Conservation (phyloP, 2,113 vertebrate genomes). For the Podarcis raffonei region DNA sequence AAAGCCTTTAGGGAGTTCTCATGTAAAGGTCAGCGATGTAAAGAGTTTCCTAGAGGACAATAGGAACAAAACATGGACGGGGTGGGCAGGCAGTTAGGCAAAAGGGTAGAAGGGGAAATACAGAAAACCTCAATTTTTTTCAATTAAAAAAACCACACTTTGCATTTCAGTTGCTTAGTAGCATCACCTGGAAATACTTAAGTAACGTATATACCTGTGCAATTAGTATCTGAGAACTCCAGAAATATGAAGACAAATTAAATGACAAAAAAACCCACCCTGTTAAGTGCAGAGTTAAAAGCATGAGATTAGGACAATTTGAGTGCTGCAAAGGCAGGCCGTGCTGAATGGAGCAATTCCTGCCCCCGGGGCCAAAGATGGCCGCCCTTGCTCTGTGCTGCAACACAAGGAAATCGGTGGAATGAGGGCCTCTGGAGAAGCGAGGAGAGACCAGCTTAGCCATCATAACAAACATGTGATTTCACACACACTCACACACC, state of each 20-base stretch:
- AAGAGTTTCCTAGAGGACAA: neutral
- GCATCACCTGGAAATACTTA: neutral
- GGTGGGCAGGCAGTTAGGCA: neutral
- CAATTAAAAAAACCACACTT: no score
- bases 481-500: neutral
- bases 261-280: neutral
- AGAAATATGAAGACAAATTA: neutral
- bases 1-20: neutral
- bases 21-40: neutral
- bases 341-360: neutral
- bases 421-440: neutral
- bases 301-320: neutral
- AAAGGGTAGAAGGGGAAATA: neutral
- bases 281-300: neutral
- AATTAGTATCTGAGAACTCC: neutral
- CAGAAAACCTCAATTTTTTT: no score
- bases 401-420: neutral
- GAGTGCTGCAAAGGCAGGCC: neutral
- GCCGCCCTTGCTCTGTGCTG: neutral
- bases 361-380: neutral
- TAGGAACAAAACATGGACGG: neutral
- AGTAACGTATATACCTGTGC: neutral
- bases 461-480: neutral
- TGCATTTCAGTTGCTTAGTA: neutral
- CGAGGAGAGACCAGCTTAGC: neutral